Conservation (phyloP, 2,113 vertebrate species). For the Eulacestoma nigropectus region DNA sequence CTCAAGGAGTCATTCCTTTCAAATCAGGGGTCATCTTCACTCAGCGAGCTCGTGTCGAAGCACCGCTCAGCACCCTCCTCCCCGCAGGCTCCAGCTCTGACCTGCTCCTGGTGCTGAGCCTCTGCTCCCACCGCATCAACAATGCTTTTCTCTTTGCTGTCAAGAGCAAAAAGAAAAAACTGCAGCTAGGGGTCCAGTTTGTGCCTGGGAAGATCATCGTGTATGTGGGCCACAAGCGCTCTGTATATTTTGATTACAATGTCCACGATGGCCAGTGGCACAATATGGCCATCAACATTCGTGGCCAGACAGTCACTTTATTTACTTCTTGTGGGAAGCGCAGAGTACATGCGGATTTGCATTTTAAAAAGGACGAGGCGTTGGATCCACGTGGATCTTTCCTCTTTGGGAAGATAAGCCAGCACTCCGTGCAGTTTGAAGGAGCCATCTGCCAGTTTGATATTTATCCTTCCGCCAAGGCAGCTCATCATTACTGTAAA, state of each 20-base stretch:
- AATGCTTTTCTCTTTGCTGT: constrained; percentile 89
- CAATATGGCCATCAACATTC: constrained; percentile 84
- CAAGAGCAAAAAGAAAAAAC: constrained; percentile 81
- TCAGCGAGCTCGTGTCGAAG: constrained; percentile 80
- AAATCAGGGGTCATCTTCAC: constrained; percentile 92
- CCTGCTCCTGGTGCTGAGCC: constrained; percentile 86
- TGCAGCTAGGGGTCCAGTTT: constrained; percentile 93
- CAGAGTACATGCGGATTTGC: constrained; percentile 78
- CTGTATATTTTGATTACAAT: constrained; percentile 89
- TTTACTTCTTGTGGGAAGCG: constrained; percentile 87
- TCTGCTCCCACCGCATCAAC: constrained; percentile 91
- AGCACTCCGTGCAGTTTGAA: constrained; percentile 87
- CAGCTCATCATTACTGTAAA: constrained; percentile 95
- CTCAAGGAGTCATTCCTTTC: constrained; percentile 87
- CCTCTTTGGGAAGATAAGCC: constrained; percentile 89
- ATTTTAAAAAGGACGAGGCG: constrained; percentile 75
- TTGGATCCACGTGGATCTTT: constrained; percentile 89
- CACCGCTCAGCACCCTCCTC: constrained; percentile 75
- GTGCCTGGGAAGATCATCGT: constrained; percentile 81
- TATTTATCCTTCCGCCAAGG: constrained; percentile 90
- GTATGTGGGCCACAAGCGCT: constrained; percentile 82
- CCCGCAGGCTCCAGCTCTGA: constrained; percentile 73
- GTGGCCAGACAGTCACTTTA: constrained; percentile 78
- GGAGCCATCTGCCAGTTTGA: constrained; percentile 96
- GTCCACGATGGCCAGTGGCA: constrained; percentile 93